phyloP scores from a whole-genome alignment of 2,888 invertebrate genomes.

The Bellardia bayeri region DNA sequence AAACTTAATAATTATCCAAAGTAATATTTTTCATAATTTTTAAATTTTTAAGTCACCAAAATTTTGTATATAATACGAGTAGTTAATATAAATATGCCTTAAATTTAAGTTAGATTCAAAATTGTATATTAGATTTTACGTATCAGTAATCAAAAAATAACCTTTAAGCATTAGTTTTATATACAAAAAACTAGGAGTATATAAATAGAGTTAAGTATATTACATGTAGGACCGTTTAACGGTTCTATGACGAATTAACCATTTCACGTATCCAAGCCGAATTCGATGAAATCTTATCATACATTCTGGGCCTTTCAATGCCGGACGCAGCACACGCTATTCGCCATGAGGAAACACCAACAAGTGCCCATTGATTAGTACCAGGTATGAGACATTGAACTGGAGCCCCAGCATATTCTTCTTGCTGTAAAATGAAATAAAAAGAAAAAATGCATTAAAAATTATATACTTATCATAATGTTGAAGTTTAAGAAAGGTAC shows the following conservation, averaged over 20 bases:
- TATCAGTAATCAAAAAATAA: neutral
- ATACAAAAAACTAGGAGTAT: slow-evolving; percentile 56
- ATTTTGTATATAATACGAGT: too few relatives aligned
- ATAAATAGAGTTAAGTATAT: slow-evolving; percentile 49
- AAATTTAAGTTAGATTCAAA: slow-evolving; percentile 9
- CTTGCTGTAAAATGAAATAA: slow-evolving; percentile 86
- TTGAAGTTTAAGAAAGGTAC: too few relatives aligned
- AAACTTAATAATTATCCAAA: too few relatives aligned
- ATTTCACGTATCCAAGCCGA: slow-evolving; percentile 94
- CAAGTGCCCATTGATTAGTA: slow-evolving; percentile 90
- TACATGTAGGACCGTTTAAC: slow-evolving; percentile 20
- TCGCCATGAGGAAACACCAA: slow-evolving; percentile 93
- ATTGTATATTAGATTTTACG: neutral
- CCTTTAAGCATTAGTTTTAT: slow-evolving; percentile 43
- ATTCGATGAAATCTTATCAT: slow-evolving; percentile 92
- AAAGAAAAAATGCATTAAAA: slow-evolving; percentile 27
- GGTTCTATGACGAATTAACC: slow-evolving; percentile 85
- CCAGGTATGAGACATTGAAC: slow-evolving; percentile 91
- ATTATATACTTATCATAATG: neutral
- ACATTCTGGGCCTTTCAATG: slow-evolving; percentile 91
- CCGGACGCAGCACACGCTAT: slow-evolving; percentile 93
- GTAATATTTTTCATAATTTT: neutral
- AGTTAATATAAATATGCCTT: slow-evolving; percentile 27
- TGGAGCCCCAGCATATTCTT: slow-evolving; percentile 94
- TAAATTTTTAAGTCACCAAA: slow-evolving; percentile 3